These are phyloP conservation scores for Sitodiplosis mosellana DNA, from an alignment of 1,140 invertebrate genomes.

Conservation along the genomic window DNA sequence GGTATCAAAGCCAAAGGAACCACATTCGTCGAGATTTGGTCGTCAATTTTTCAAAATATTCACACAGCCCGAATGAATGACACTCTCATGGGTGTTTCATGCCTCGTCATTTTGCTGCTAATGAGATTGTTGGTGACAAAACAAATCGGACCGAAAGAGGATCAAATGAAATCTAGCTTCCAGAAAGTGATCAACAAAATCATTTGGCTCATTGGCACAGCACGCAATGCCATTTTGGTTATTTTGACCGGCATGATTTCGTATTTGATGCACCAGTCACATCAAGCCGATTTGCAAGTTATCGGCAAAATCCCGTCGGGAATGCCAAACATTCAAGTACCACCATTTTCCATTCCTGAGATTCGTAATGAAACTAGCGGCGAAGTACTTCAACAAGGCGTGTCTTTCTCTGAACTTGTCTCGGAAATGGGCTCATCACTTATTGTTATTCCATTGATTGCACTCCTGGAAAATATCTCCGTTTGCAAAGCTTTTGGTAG, in stretches of 20 bases:
- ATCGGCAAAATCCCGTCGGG: slow-evolving; percentile 44
- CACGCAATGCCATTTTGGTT: slow-evolving; percentile 59
- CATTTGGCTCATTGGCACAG: slow-evolving; percentile 45
- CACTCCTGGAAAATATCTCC: slow-evolving; percentile 64
- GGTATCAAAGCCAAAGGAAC: slow-evolving; percentile 54
- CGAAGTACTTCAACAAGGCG: not conserved
- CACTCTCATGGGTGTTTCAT: slow-evolving; percentile 42
- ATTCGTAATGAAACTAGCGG: slow-evolving; percentile 28
- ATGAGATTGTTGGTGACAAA: slow-evolving; percentile 41
- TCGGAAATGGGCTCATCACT: slow-evolving; percentile 54
- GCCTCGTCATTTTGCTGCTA: slow-evolving; percentile 46
- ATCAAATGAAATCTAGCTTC: slow-evolving; percentile 27
- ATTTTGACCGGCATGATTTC: slow-evolving; percentile 42
- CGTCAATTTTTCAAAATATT: slow-evolving; percentile 42
- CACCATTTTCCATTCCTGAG: slow-evolving; percentile 39
- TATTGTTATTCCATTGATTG: slow-evolving; percentile 59
- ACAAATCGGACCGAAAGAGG: slow-evolving; percentile 33
- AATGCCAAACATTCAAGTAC: slow-evolving; percentile 39
- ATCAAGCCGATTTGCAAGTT: slow-evolving; percentile 11
- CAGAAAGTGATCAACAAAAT: slow-evolving; percentile 30
- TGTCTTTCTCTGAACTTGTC: slow-evolving; percentile 46
- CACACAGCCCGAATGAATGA: slow-evolving; percentile 43
- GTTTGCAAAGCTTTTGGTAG: slow-evolving; percentile 66
- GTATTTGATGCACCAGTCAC: slow-evolving; percentile 24
- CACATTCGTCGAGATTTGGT: slow-evolving; percentile 56